Percentiles rank a stretch among this genome's conserved stretches.
Evolutionary conservation across 1,140 invertebrate species (phyloP).

Genomic region (Drosophila lacteicornis): DNA sequence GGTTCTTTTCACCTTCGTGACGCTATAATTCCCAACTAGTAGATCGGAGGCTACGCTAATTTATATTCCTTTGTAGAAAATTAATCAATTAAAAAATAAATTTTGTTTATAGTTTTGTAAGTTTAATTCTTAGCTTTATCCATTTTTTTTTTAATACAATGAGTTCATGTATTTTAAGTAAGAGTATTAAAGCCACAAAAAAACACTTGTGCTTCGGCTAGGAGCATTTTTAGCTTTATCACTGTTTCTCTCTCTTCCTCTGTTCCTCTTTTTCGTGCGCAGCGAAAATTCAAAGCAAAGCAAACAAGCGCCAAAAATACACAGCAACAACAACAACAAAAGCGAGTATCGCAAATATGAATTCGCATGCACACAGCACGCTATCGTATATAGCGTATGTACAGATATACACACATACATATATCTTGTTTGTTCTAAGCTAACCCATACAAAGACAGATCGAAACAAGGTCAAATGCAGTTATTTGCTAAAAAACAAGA

Average conservation of each 20-base stretch:
- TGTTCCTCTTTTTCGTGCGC: slow-evolving; percentile 19
- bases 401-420: slow-evolving; percentile 16
- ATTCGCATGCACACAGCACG: slow-evolving; percentile 43
- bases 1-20: too few species aligned
- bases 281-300: slow-evolving; percentile 71
- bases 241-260: background rate
- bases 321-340: slow-evolving; percentile 20
- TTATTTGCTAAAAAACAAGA: slow-evolving; percentile 69
- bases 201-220: slow-evolving; percentile 55
- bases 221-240: slow-evolving; percentile 30
- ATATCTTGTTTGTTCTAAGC: slow-evolving; percentile 81
- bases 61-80: too few species aligned
- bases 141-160: too few species aligned
- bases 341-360: slow-evolving; percentile 52
- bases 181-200: slow-evolving; percentile 7
- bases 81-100: too few species aligned
- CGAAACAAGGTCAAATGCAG: slow-evolving; percentile 84
- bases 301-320: slow-evolving; percentile 71
- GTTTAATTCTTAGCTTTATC: too few species aligned
- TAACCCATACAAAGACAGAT: slow-evolving; percentile 56
- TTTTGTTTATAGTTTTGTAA: too few species aligned
- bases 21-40: background rate
- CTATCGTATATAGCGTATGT: slow-evolving; percentile 1
- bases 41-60: too few species aligned
- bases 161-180: background rate